Conservation (phyloP, 1,140 invertebrate species). For the Ceratoteleas bidentatus region DNA sequence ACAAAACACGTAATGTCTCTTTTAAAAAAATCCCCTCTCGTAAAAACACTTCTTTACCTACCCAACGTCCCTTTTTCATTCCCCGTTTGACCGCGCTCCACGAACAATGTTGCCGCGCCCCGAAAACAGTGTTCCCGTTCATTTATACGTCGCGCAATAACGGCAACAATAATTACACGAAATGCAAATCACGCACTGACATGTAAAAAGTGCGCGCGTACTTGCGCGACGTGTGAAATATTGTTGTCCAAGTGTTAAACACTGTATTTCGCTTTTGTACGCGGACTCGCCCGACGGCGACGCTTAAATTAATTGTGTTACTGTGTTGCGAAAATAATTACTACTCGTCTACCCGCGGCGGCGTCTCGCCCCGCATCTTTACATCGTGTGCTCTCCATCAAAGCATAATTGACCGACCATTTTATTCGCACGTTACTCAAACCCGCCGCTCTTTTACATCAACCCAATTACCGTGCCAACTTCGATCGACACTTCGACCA, state of each 20-base stretch:
- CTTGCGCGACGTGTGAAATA: conserved; percentile 62
- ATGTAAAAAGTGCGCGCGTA: conserved; percentile 55
- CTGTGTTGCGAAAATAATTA: conserved; percentile 57
- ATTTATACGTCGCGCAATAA: conserved; percentile 36
- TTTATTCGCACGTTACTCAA: conserved; percentile 17
- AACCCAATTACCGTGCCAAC: conserved; percentile 17
- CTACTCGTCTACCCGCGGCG: conserved; percentile 50
- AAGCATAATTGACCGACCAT: conserved; percentile 46
- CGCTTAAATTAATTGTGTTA: conserved; percentile 60
- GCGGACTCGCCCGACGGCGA: conserved; percentile 38
- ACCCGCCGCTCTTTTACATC: neutral
- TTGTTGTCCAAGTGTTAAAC: conserved; percentile 59
- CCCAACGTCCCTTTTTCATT: no score
- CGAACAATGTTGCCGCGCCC: no score
- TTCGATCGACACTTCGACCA: conserved; percentile 16
- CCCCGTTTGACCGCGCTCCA: no score
- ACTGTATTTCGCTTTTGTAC: conserved; percentile 55
- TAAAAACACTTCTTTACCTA: no score
- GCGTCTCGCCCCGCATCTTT: conserved; percentile 21
- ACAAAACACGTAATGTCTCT: no score
- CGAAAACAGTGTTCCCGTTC: conserved; percentile 5
- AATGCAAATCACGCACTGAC: conserved; percentile 53
- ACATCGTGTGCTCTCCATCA: conserved; percentile 28
- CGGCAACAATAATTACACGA: conserved; percentile 51
- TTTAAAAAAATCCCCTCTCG: no score